Conservation (phyloP, 2,113 vertebrate species). For the Sorex fumeus region DNA sequence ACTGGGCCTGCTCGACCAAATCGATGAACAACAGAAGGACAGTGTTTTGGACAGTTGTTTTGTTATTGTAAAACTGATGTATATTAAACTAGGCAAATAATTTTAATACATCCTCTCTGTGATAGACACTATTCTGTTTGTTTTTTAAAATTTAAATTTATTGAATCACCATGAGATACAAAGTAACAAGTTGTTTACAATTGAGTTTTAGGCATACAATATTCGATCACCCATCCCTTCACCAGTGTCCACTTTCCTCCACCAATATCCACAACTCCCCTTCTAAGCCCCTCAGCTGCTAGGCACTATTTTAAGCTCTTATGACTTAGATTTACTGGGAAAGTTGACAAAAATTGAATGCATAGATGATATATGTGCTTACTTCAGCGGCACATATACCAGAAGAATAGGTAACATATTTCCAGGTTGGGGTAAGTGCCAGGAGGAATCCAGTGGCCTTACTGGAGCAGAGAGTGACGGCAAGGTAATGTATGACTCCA, state of each 20-base stretch:
- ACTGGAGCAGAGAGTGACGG: neutral
- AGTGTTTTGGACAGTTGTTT: too few species aligned
- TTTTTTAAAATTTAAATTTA: too few species aligned
- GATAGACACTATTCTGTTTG: neutral
- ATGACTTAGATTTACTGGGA: neutral
- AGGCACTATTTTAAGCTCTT: neutral
- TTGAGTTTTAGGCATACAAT: too few species aligned
- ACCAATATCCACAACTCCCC: too few species aligned
- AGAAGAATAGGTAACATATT: neutral
- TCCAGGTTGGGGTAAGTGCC: neutral
- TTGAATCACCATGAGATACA: too few species aligned
- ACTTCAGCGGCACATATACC: neutral
- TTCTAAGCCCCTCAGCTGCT: too few species aligned
- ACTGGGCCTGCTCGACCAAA: too few species aligned
- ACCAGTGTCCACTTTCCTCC: too few species aligned
- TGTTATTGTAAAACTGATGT: constrained; percentile 13
- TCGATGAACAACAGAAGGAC: too few species aligned
- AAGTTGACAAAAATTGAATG: neutral
- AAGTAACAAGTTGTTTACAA: too few species aligned
- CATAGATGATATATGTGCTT: neutral
- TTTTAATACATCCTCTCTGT: neutral
- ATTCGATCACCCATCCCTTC: too few species aligned
- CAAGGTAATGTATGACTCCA: neutral
- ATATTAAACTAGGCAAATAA: neutral
- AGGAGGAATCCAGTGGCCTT: neutral